phyloP scores from a whole-genome alignment of 1,140 invertebrate species.

The Pogonomyrmex californicus region DNA sequence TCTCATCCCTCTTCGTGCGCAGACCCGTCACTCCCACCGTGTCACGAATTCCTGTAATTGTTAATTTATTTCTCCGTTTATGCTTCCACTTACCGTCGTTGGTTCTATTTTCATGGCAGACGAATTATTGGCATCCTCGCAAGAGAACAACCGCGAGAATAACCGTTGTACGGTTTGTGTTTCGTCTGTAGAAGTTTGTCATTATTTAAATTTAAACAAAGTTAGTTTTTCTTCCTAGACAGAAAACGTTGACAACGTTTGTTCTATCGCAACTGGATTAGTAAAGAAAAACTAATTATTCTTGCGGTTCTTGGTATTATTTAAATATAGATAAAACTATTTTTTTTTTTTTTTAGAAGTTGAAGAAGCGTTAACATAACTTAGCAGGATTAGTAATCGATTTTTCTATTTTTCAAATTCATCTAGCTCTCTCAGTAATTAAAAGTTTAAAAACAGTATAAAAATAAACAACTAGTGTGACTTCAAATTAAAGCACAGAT shows the following conservation, averaged over 20 bases:
- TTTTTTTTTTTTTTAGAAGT: background rate
- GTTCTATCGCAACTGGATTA: background rate
- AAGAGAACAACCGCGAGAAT: conserved; percentile 37
- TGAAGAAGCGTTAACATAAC: background rate
- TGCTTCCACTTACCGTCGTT: background rate
- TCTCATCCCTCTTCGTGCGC: conserved; percentile 42
- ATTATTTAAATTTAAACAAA: conserved; percentile 44
- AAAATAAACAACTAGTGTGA: background rate
- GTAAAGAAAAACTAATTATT: conserved; percentile 31
- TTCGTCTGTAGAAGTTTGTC: conserved; percentile 8
- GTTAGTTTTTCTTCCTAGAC: conserved; percentile 31
- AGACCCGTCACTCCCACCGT: background rate
- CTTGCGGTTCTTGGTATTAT: conserved; percentile 6
- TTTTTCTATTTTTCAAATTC: background rate
- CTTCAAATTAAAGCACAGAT: conserved; percentile 9
- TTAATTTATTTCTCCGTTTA: conserved; percentile 36
- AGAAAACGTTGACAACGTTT: background rate
- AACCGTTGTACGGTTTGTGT: conserved; percentile 25
- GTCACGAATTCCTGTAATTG: conserved; percentile 29
- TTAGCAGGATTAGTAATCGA: conserved; percentile 23
- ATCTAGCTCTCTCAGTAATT: background rate
- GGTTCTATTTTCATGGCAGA: conserved; percentile 36
- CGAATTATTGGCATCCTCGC: conserved; percentile 52
- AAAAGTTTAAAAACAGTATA: background rate
- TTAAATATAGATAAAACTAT: conserved; percentile 1